Percentiles rank a stretch among this genome's conserved stretches.
Evolutionary conservation across 2,113 vertebrate species (phyloP).

Genomic region (Lagopus leucura): DNA sequence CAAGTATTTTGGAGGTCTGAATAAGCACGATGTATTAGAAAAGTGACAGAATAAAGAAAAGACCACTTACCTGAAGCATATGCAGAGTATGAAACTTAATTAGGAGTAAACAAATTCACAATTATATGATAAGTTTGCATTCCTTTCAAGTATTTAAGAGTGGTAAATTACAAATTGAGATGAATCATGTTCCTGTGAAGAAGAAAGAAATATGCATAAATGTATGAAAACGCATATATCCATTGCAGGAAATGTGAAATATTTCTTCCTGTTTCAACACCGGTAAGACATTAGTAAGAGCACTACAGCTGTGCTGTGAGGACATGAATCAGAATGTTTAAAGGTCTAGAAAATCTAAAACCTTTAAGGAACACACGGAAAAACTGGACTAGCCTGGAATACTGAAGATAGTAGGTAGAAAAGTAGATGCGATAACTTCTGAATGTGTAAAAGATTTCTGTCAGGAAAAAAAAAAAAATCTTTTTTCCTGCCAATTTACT

Average conservation of each 20-base stretch:
- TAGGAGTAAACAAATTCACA: background rate
- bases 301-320: background rate
- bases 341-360: background rate
- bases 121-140: background rate
- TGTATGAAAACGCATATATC: background rate
- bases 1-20: background rate
- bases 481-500: background rate
- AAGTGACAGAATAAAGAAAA: background rate
- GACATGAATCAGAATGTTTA: background rate
- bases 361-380: background rate
- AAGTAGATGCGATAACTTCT: background rate
- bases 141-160: background rate
- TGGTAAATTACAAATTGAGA: background rate
- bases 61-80: no score
- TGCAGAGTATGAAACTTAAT: background rate
- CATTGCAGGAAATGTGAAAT: background rate
- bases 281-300: background rate
- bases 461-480: background rate
- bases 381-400: background rate
- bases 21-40: background rate
- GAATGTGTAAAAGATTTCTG: background rate
- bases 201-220: background rate
- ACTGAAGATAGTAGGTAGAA: background rate
- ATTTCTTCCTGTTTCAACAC: background rate
- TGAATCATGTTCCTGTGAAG: background rate